Evolutionary conservation across 2,797 vertebrate genomes (phyloP).

Genomic region (Gallinago solitaria): DNA sequence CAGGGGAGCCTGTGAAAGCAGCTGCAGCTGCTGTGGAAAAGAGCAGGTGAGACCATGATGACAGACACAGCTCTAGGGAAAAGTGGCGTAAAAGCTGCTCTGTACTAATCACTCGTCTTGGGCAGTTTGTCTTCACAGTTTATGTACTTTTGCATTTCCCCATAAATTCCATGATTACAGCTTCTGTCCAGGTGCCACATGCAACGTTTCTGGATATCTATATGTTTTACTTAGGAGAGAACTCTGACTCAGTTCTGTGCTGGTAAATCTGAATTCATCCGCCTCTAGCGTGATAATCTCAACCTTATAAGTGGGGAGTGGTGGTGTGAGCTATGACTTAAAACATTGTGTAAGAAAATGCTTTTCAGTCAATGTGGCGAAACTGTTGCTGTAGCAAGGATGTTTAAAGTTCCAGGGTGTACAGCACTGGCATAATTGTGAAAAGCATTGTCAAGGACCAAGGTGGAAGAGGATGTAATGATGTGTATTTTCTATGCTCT

Average conservation of each 20-base stretch:
- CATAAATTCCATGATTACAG: not conserved
- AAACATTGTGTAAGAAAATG: too few species aligned
- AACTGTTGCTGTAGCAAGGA: not conserved
- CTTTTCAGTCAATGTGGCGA: not conserved
- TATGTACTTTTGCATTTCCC: not conserved
- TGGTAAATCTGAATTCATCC: not conserved
- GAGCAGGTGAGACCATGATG: constrained; percentile 39
- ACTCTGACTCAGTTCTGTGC: not conserved
- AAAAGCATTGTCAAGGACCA: not conserved
- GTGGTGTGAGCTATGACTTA: not conserved
- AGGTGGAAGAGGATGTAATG: not conserved
- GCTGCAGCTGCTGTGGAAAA: constrained; percentile 46
- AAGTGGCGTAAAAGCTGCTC: not conserved
- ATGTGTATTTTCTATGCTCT: not conserved
- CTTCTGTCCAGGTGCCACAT: not conserved
- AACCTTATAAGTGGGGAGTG: not conserved
- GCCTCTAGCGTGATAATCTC: not conserved
- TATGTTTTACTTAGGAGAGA: not conserved
- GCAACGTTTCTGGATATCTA: not conserved
- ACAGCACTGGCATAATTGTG: not conserved
- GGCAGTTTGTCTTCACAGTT: not conserved
- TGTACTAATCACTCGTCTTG: not conserved
- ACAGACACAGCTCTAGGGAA: not conserved
- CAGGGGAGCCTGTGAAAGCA: constrained; percentile 19
- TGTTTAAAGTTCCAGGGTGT: not conserved